These are phyloP conservation scores for Parotia lawesii DNA, from an alignment of 2,113 vertebrate genomes.

Conservation along the genomic window DNA sequence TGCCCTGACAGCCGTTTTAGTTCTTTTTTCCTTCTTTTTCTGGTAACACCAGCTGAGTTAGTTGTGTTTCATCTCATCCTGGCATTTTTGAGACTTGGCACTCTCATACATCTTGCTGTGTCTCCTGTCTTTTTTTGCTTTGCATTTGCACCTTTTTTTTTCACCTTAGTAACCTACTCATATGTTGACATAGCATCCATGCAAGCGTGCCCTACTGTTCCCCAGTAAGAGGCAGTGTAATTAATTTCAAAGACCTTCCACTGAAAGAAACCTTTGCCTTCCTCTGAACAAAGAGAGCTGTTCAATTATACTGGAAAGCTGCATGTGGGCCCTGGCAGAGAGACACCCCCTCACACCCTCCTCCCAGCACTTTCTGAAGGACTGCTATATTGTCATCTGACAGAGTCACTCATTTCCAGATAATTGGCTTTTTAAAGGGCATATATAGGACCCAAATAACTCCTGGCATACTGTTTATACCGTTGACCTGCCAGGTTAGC, in stretches of 20 bases:
- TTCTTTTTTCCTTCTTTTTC: background rate
- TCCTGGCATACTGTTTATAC: conserved; percentile 39
- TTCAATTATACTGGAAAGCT: conserved; percentile 61
- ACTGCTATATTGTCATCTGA: conserved; percentile 50
- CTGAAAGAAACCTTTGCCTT: conserved; percentile 42
- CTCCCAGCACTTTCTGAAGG: conserved; percentile 13
- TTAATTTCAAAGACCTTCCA: conserved; percentile 30
- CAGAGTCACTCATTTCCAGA: conserved; percentile 66
- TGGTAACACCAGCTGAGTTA: background rate
- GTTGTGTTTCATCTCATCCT: background rate
- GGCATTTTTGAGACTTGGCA: background rate
- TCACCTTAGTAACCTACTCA: conserved; percentile 13
- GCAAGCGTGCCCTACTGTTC: background rate
- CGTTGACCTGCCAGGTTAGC: conserved; percentile 56
- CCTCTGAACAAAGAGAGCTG: conserved; percentile 18
- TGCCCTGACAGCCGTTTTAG: background rate
- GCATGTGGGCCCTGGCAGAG: background rate
- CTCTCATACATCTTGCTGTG: background rate
- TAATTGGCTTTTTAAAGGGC: conserved; percentile 73
- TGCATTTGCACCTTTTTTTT: background rate
- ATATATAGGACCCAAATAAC: conserved; percentile 68
- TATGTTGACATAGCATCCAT: conserved; percentile 1
- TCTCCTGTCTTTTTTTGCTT: background rate
- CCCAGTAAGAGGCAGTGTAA: background rate
- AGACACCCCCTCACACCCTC: background rate